phyloP scores from a whole-genome alignment of 2,888 invertebrate genomes.

The Caenorhabditis afra region DNA sequence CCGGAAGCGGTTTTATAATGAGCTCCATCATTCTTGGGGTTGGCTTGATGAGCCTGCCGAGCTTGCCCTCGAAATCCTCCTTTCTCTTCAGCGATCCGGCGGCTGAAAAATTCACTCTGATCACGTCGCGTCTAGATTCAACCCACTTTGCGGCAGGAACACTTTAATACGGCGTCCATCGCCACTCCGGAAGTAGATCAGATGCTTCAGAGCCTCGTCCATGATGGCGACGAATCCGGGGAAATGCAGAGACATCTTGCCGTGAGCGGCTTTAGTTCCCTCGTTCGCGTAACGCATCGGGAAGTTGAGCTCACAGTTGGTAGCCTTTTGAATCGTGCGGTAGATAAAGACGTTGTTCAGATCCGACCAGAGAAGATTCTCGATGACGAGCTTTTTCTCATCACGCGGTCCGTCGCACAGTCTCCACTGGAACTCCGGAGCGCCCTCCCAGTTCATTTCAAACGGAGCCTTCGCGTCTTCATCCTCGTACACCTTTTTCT shows the following conservation, averaged over 20 bases:
- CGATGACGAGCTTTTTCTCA: slow-evolving; percentile 58
- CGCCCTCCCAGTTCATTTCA: slow-evolving; percentile 68
- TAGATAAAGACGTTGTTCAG: slow-evolving; percentile 68
- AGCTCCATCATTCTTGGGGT: slow-evolving; percentile 61
- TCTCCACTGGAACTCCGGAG: slow-evolving; percentile 72
- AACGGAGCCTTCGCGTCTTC: slow-evolving; percentile 64
- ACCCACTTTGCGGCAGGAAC: slow-evolving; percentile 66
- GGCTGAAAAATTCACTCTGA: slow-evolving; percentile 26
- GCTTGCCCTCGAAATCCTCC: slow-evolving; percentile 63
- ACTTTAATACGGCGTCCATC: slow-evolving; percentile 65
- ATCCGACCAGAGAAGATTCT: slow-evolving; percentile 63
- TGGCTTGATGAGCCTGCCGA: slow-evolving; percentile 64
- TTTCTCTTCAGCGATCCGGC: slow-evolving; percentile 60
- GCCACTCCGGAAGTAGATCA: slow-evolving; percentile 64
- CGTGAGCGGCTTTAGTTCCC: slow-evolving; percentile 39
- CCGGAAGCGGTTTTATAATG: slow-evolving; percentile 59
- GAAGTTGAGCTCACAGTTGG: slow-evolving; percentile 54
- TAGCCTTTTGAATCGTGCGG: slow-evolving; percentile 58
- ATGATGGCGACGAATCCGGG: slow-evolving; percentile 55
- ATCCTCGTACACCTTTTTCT: slow-evolving; percentile 61
- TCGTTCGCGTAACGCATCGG: slow-evolving; percentile 54
- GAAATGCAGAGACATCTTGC: slow-evolving; percentile 58
- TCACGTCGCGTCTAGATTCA: too few relatives aligned
- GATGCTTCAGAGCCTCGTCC: slow-evolving; percentile 63
- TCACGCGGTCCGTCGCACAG: slow-evolving; percentile 41